Evolutionary conservation across 2,888 invertebrate genomes (phyloP).

Genomic region (Apomyelois bistriatella): DNA sequence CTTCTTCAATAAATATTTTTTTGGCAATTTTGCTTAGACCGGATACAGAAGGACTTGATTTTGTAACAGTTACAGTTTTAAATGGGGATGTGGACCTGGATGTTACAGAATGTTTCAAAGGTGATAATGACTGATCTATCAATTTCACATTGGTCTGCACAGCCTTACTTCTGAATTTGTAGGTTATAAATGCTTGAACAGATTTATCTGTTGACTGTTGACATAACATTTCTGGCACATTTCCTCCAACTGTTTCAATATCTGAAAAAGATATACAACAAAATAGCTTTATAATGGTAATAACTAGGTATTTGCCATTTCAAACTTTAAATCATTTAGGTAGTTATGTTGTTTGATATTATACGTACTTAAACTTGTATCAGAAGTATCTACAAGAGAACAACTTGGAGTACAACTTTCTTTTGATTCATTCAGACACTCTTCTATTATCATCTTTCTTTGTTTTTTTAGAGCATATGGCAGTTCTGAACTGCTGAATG

Average conservation of each 20-base stretch:
- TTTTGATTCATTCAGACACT: background rate
- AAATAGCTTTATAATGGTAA: no score
- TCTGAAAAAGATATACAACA: no score
- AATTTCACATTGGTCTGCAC: constrained; percentile 17
- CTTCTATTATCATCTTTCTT: constrained; percentile 11
- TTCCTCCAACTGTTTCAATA: no score
- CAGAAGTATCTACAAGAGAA: no score
- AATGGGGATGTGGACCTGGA: constrained; percentile 21
- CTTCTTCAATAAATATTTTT: constrained; percentile 13
- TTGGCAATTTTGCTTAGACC: constrained; percentile 7
- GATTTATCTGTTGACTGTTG: constrained; percentile 14
- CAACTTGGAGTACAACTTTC: background rate
- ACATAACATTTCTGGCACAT: no score
- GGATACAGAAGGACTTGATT: constrained; percentile 13
- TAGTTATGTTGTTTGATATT: no score
- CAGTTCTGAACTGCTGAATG: constrained; percentile 9
- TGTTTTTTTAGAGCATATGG: constrained; percentile 17
- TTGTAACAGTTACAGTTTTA: constrained; percentile 14
- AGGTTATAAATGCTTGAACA: constrained; percentile 16
- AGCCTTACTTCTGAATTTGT: constrained; percentile 25
- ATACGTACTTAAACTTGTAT: no score
- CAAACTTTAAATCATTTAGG: no score
- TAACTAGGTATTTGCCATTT: no score
- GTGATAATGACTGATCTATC: constrained; percentile 18
- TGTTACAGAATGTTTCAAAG: constrained; percentile 15